Evolutionary conservation across 2,888 invertebrate genomes (phyloP), one percentile per base, ranked within the genome.

Genomic region (Omphaloscelis lunosa): DNA sequence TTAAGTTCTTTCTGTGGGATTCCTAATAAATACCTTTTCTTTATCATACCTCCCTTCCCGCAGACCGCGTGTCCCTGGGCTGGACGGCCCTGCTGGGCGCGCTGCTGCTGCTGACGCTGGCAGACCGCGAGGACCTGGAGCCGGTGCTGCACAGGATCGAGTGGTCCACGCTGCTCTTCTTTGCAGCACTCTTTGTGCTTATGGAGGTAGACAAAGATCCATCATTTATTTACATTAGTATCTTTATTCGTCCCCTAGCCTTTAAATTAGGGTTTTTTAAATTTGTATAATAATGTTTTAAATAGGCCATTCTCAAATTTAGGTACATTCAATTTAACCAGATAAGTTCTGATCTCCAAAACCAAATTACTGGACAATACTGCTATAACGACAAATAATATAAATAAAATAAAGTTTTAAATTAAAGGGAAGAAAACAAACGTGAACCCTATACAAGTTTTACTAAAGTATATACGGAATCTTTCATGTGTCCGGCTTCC

Each of bases 91-190:
- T 99, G 0, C 94, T 99, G 48, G 99, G 99, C 0, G 98, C 98
- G 1, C 95, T 99, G 53, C 95, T 98, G 59, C 95, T 99, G 39
- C 97, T 99, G 53, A 97, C 98, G 9, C 93, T 99, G 67, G 98
- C 98, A 0, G 94, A 94, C 39, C 86, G 96, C 7, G 98, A 98
- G 79, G 98, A 99, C 90, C 95, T 99, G 89, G 99, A 99, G 91
- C 98, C 98, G 0, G 97, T 99, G 62, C 96, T 99, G 86, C 98
- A 98, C 17, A 96, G 98, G 79, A 98, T 99, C 0, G 99, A 99
- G 94, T 99, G 99, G 99, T 98, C 98, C 5, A 99, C 99, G 0
- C 95, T 99, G 0, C 95, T 99, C 56, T 99, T 99, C 96, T 99
- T 99, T 89, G 98, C 99, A 0, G 98, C 99, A 0, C 95, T 99